Percentiles rank a stretch among this genome's conserved stretches.
These are phyloP conservation scores for Forbesichthys agassizii DNA, from an alignment of 2,113 vertebrate genomes.

Conservation along the genomic window DNA sequence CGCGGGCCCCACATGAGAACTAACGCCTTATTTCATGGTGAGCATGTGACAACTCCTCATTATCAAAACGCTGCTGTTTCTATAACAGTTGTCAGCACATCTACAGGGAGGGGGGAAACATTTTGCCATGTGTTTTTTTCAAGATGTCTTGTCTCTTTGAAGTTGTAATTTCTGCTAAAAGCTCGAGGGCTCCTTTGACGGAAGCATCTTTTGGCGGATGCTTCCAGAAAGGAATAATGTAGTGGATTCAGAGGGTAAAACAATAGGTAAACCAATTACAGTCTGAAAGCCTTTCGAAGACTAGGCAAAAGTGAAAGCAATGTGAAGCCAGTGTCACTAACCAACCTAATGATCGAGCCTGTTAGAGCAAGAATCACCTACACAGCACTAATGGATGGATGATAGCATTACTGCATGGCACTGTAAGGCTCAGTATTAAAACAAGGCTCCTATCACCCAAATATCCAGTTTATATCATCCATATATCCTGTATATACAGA, in stretches of 20 bases:
- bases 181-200: neutral
- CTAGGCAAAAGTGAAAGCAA: constrained; percentile 6
- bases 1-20: constrained; percentile 17
- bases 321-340: neutral
- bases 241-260: neutral
- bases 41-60: constrained; percentile 32
- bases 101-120: neutral
- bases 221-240: neutral
- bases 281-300: constrained; percentile 8
- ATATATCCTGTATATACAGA: constrained; percentile 8
- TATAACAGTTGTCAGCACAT: constrained; percentile 16
- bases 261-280: neutral
- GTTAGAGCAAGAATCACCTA: neutral
- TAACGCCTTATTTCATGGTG: constrained; percentile 28
- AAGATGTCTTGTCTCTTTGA: neutral
- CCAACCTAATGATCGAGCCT: constrained; percentile 3
- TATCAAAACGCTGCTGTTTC: neutral
- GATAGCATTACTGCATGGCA: neutral
- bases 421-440: neutral
- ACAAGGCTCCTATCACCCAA: neutral
- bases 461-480: neutral
- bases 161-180: neutral
- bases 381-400: constrained; percentile 9
- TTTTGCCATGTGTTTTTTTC: neutral
- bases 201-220: neutral